Percentiles rank a stretch among this genome's conserved stretches.
Conservation (phyloP, 1,140 invertebrate genomes). For the Gryllus bimaculatus region DNA sequence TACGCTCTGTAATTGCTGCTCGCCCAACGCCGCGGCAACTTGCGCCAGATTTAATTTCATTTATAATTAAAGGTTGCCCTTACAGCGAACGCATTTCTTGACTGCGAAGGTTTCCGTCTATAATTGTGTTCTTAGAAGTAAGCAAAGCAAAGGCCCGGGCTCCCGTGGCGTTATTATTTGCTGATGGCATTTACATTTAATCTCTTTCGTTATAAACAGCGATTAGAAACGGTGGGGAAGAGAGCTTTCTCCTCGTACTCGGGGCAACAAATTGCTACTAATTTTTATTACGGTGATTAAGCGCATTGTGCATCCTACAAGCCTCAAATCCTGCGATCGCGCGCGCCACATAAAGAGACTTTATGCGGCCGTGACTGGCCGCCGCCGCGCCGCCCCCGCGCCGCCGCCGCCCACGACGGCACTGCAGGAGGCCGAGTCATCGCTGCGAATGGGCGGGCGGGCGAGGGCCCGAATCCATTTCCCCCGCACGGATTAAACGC, state of each 20-base stretch:
- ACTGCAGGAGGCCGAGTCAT: background rate
- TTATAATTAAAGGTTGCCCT: slow-evolving; percentile 5
- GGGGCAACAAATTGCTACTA: background rate
- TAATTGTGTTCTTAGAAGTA: slow-evolving; percentile 5
- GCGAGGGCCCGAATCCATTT: background rate
- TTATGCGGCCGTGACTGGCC: background rate
- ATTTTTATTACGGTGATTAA: slow-evolving; percentile 2
- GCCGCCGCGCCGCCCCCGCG: too few relatives aligned
- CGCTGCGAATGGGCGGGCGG: background rate
- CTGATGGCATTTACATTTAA: slow-evolving; percentile 1
- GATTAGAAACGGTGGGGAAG: background rate
- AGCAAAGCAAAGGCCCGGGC: background rate
- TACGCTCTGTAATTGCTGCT: background rate
- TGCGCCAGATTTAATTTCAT: slow-evolving; percentile 1
- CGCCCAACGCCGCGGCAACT: background rate
- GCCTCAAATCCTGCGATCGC: background rate
- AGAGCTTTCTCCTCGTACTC: background rate
- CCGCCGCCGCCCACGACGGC: too few relatives aligned
- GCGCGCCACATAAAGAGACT: background rate
- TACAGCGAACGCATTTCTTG: slow-evolving; percentile 1
- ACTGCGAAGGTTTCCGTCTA: background rate
- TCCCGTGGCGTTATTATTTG: slow-evolving; percentile 1
- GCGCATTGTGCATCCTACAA: background rate
- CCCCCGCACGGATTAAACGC: background rate
- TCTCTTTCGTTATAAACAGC: slow-evolving; percentile 4